Base-by-base conservation (phyloP, 2,113 vertebrate species). In the Scolopax mira region DNA sequence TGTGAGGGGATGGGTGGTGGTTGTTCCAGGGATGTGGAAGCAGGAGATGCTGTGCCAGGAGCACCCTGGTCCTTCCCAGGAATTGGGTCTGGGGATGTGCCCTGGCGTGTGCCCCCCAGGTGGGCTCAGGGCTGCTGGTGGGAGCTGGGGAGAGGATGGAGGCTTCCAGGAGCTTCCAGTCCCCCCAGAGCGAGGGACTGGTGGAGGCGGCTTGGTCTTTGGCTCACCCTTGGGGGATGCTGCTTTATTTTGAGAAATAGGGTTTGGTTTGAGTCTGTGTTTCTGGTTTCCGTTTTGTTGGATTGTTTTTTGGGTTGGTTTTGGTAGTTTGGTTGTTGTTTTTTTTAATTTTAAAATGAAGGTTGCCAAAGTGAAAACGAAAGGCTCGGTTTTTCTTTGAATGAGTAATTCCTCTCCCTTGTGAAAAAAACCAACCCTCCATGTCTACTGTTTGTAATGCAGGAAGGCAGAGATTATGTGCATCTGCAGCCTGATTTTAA, bases 401-500 rank as follows among this genome's bases (percentile, higher is more conserved):
- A 60, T 15, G 62, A 24, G 33, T 37, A 60, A 66, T 92, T 83
- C 41, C 73, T 64, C 78, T 62, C 49, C 61, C 16, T 61, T 82
- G 16, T 33, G 11, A 16, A 35, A 54, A 44, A 69, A 23, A 67
- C 33, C 44, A n/a, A 49, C 88, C 78, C 92, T 86, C 70, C 46
- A 2, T 1, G 22, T 79, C 77, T 91, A 70, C 89, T 71, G 58
- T 57, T 88, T 72, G 74, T 65, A 62, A 75, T 61, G 85, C 31
- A 8, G 58, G 49, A 69, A 92, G 74, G 91, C 64, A 22, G 88
- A 91, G 93, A 79, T 84, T 71, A 55, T 42, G 67, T 28, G 58
- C 94, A 87, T 95, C 94, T 87, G 69, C 85, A 88, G 69, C 89
- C 94, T 42, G 28, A 48, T 64, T 96, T 88, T 78, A 91, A 93